These are phyloP conservation scores for Lophura swinhoii DNA, from an alignment of 2,797 vertebrate species.

Conservation along the genomic window DNA sequence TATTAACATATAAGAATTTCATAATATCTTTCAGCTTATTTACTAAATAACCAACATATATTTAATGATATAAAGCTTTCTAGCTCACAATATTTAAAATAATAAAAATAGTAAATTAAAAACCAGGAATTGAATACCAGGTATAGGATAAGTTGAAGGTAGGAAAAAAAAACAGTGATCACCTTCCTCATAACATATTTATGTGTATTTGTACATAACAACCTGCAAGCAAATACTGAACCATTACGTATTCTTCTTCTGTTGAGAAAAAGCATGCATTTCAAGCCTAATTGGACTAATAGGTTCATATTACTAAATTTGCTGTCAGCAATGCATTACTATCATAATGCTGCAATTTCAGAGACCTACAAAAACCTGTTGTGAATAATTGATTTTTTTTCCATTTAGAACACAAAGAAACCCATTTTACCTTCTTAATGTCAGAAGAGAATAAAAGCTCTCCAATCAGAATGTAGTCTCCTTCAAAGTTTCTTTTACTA, in stretches of 20 bases:
- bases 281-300: not conserved
- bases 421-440: not conserved
- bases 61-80: not conserved
- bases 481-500: not conserved
- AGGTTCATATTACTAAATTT: not conserved
- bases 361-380: not conserved
- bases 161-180: not conserved
- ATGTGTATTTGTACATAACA: not conserved
- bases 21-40: not conserved
- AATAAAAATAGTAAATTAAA: not conserved
- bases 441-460: not conserved
- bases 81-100: not conserved
- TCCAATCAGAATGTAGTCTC: not conserved
- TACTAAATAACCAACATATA: not conserved
- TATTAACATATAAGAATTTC: not conserved
- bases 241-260: not conserved
- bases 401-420: constrained; percentile 19
- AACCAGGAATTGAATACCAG: not conserved
- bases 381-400: not conserved
- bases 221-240: not conserved
- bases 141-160: not conserved
- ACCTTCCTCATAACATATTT: not conserved
- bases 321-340: not conserved
- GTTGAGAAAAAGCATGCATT: not conserved
- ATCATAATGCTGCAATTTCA: not conserved